Evolutionary conservation across 2,797 vertebrate species (phyloP), one percentile per base, ranked within the genome.

Genomic region (Amphiprion clarkii): DNA sequence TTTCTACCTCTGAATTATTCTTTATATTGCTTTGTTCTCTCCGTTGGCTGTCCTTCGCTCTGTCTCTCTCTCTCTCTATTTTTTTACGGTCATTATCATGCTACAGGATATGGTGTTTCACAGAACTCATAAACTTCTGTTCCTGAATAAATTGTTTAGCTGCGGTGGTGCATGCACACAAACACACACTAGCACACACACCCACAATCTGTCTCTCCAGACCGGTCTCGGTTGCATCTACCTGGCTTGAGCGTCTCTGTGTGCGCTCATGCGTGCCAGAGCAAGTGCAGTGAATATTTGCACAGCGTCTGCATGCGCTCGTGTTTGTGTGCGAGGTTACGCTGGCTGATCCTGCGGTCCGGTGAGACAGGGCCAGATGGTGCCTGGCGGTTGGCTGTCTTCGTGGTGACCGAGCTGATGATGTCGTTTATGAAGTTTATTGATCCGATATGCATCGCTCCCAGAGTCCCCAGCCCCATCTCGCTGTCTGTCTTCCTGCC

Each of bases 351-450:
- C 84, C 76, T 10, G 83, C 60, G 27, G 87, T 79, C 91, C 82
- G 52, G 67, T 61, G 93, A 89, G 87, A 92, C 76, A 1, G 27
- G 79, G 80, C 90, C 93, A 94, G 92, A 93, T 93, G 92, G 92
- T 66, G 90, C 88, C 80, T 84, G 88, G 83, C 73, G 88, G 86
- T 92, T 84, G 85, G 88, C 87, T 90, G 90, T 93, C 84, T 89
- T 90, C 78, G 67, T 81, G 76, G 88, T 81, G 86, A 89, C 90
- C 81, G 74, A 74, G 89, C 85, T 90, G 90, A 93, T 93, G 90
- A 93, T 92, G 88, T 87, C 76, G 88, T 93, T 93, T 91, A 91
- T 92, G 88, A 91, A 91, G 90, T 88, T 93, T 93, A 93, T 94
- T 92, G 92, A 93, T 94, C 88, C 75, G 84, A 91, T 90, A 86